These are phyloP conservation scores for Morpho helenor DNA, from an alignment of 2,888 invertebrate species.

Conservation along the genomic window DNA sequence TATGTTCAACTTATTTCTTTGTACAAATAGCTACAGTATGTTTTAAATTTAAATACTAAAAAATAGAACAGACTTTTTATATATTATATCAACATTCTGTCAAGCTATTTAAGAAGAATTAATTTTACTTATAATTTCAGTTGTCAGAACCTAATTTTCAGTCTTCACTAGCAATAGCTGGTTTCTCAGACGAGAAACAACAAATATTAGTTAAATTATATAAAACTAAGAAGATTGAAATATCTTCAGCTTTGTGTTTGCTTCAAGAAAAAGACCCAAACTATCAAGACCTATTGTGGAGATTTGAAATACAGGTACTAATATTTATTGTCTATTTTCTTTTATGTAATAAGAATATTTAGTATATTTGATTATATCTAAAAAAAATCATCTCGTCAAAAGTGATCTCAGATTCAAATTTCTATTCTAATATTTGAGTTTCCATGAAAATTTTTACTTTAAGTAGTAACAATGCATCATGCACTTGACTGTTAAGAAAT, in stretches of 20 bases:
- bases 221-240: constrained; percentile 73
- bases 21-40: too few relatives aligned
- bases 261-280: constrained; percentile 59
- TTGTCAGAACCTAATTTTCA: constrained; percentile 63
- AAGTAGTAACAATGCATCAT: too few relatives aligned
- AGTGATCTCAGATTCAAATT: too few relatives aligned
- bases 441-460: too few relatives aligned
- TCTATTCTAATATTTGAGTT: too few relatives aligned
- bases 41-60: too few relatives aligned
- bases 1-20: too few relatives aligned
- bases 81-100: too few relatives aligned
- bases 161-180: constrained; percentile 67
- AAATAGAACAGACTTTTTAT: too few relatives aligned
- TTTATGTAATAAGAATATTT: background rate
- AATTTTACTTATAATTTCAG: constrained; percentile 34
- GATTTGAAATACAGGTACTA: constrained; percentile 67
- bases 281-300: constrained; percentile 66
- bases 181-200: constrained; percentile 81
- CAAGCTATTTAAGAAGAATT: too few relatives aligned
- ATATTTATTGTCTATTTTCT: background rate
- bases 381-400: background rate
- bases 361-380: background rate
- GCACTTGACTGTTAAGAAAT: too few relatives aligned
- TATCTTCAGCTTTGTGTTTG: constrained; percentile 69
- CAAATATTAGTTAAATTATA: constrained; percentile 80